Evolutionary conservation across 1,140 invertebrate species (phyloP), one percentile per base, ranked within the genome.

Genomic region (Diorhabda sublineata): DNA sequence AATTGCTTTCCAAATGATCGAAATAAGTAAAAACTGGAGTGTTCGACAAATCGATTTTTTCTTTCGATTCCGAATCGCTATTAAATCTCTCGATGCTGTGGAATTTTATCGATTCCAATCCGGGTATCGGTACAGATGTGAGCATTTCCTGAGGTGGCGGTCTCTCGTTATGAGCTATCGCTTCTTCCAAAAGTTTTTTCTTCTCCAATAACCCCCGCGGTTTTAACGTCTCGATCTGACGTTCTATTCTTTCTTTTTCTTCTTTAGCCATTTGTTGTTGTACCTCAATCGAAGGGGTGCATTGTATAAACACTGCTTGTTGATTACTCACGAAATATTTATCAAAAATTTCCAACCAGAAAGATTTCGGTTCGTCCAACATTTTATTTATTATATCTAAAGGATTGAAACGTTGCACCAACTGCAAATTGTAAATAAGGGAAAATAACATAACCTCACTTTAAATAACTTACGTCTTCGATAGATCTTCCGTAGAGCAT

Each of bases 1-100:
- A 95, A 77, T 93, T 92, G 2, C 91, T 92, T 69, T 91, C 87
- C 7, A 94, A 82, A 76, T 92, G 87, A 84, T 95, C 91, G 58
- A 95, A 82, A 72, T 92, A 88, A 3, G 92, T 89, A 75, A 87
- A 90, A 64, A 93, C 83, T 41, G 92, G 91, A n/a, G 92, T 78
- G 58, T 88, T 82, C 5, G 81, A 79, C 6, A 92, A 80, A 76
- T 88, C 84, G 70, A 93, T 87, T 73, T 84, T 78, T 3, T 86
- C 80, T 78, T 88, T 86, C 67, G 85, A 80, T 9, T 84, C 80
- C 11, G 77, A 81, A 58, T 84, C 83, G 56, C 82, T 84, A 45
- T 81, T 82, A 78, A 86, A 92, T 44, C 87, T 84, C 58, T 81
- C 77, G 43, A 94, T 86, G 7, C 81, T 82, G 78, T 92, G 90